These are phyloP conservation scores for Catharus minimus DNA, from an alignment of 2,113 vertebrate species.

Conservation along the genomic window DNA sequence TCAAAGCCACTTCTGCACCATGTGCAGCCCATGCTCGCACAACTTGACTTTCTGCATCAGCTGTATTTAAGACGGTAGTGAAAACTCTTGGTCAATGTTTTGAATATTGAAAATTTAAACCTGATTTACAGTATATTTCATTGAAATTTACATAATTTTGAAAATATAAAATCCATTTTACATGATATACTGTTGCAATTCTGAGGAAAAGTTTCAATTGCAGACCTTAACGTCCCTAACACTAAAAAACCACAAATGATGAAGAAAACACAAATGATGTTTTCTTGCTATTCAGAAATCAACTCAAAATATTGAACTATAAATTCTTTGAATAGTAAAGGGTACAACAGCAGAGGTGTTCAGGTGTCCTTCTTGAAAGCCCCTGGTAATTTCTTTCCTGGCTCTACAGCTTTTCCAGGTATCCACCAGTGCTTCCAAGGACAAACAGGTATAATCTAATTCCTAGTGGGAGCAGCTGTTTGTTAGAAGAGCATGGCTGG, in stretches of 20 bases:
- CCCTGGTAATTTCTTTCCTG: background rate
- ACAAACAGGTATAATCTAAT: background rate
- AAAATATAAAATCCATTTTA: background rate
- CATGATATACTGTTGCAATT: fast-evolving
- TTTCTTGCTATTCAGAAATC: background rate
- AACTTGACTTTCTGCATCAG: background rate
- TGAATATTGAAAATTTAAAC: background rate
- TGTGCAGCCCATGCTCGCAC: background rate
- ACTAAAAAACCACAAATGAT: background rate
- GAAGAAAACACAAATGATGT: background rate
- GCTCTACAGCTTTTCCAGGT: background rate
- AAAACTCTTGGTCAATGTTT: background rate
- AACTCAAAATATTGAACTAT: background rate
- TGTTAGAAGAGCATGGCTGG: background rate
- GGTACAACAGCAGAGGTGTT: background rate
- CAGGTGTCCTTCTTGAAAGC: background rate
- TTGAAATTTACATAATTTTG: background rate
- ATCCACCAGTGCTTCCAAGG: background rate
- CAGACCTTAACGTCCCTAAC: background rate
- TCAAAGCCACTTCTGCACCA: background rate
- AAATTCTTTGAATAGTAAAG: background rate
- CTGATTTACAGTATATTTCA: background rate
- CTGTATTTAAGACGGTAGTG: background rate
- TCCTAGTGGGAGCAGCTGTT: background rate
- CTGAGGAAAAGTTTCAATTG: background rate